phyloP scores from a whole-genome alignment of 2,113 vertebrate species.

The Polypterus senegalus region DNA sequence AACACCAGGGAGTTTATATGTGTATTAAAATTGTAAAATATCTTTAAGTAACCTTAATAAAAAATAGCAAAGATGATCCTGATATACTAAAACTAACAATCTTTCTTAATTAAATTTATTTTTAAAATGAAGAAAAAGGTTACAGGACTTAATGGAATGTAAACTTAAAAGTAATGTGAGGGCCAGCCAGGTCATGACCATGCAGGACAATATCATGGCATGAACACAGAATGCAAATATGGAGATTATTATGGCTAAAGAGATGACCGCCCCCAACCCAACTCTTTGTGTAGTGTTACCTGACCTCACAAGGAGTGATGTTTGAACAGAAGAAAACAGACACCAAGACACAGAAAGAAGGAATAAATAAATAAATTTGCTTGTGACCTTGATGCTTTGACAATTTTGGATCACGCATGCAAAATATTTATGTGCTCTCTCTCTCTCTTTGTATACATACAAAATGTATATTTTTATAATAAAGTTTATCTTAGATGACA shows the following conservation, averaged over 20 bases:
- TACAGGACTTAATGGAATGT: no score
- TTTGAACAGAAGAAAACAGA: constrained; percentile 10
- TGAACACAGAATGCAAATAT: not conserved
- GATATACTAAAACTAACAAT: no score
- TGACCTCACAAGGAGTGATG: not conserved
- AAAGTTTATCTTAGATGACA: constrained; percentile 38
- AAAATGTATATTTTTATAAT: constrained; percentile 11
- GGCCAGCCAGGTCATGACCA: not conserved
- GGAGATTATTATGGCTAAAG: not conserved
- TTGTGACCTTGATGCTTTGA: constrained; percentile 53
- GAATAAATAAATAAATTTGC: constrained; percentile 31
- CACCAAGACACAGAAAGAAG: constrained; percentile 3
- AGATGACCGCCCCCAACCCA: no score
- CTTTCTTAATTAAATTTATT: no score
- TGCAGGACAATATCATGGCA: not conserved
- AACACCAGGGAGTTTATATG: no score
- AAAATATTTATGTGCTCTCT: constrained; percentile 33
- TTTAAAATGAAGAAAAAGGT: no score
- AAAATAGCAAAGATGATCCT: no score
- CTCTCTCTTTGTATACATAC: no score
- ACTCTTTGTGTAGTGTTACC: not conserved
- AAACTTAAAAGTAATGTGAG: not conserved
- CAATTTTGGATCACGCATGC: constrained; percentile 67
- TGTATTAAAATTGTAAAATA: no score
- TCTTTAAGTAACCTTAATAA: no score